These are phyloP conservation scores for Loriculus beryllinus DNA, from an alignment of 2,797 vertebrate genomes.

Conservation along the genomic window DNA sequence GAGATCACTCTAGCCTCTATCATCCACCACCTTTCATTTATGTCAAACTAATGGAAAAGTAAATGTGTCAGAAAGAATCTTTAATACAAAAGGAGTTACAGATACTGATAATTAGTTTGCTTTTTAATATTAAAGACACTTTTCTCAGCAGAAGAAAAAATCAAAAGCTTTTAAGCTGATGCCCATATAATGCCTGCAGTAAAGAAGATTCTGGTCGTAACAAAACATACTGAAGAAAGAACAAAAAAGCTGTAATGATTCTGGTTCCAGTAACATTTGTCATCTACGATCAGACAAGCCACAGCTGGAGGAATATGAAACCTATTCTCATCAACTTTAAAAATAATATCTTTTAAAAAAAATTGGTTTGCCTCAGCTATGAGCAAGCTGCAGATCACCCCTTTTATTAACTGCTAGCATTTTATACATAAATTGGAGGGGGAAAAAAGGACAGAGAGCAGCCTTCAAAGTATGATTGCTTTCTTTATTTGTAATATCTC, in stretches of 20 bases:
- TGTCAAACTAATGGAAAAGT: neutral
- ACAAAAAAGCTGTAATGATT: neutral
- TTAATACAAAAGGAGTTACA: neutral
- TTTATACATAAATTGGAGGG: neutral
- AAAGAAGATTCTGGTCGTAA: neutral
- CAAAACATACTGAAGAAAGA: neutral
- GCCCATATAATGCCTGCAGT: neutral
- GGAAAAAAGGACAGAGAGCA: rapidly evolving
- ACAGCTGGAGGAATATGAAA: neutral
- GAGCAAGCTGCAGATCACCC: neutral
- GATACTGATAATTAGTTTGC: neutral
- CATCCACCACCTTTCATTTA: neutral
- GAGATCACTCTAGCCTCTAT: neutral
- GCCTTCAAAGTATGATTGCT: neutral
- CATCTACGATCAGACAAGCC: neutral
- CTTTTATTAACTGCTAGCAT: neutral
- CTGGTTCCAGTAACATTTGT: neutral
- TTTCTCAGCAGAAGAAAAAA: neutral
- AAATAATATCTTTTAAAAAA: neutral
- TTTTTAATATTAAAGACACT: neutral
- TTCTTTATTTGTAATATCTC: neutral
- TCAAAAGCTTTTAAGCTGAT: neutral
- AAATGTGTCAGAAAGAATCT: neutral
- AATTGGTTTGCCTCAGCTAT: neutral
- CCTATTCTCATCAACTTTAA: neutral